Percentiles rank a stretch among this genome's conserved stretches.
Conservation (phyloP, 53 echinoderm and acorn worm species). For the Stichopus horrens region DNA sequence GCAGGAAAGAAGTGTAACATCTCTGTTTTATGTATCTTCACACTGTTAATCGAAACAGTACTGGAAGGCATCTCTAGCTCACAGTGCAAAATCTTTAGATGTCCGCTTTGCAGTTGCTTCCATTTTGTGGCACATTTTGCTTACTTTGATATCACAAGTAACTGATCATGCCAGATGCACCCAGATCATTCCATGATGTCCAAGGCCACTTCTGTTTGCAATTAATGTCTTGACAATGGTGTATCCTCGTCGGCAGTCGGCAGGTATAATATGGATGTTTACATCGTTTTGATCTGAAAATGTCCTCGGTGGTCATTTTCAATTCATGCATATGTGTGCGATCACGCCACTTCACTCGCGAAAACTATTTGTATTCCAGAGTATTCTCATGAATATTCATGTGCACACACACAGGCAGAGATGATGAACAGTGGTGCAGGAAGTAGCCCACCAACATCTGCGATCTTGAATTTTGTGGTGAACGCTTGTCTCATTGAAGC, state of each 20-base stretch:
- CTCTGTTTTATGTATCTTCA: no score
- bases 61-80: no score
- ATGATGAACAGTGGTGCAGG: no score
- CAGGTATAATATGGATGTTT: no score
- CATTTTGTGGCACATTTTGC: constrained; percentile 1
- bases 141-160: background rate
- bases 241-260: no score
- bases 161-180: background rate
- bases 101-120: background rate
- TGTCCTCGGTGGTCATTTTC: no score
- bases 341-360: background rate
- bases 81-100: no score
- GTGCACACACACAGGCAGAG: background rate
- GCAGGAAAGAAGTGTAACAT: no score
- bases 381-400: background rate
- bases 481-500: background rate
- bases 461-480: background rate
- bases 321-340: background rate
- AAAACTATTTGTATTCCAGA: background rate
- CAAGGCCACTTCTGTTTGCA: background rate
- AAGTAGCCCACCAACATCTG: background rate
- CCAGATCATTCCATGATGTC: background rate
- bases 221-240: background rate
- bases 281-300: no score
- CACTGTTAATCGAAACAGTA: no score